These are phyloP conservation scores for Grapholita molesta DNA, from an alignment of 1,140 invertebrate genomes.

Conservation along the genomic window DNA sequence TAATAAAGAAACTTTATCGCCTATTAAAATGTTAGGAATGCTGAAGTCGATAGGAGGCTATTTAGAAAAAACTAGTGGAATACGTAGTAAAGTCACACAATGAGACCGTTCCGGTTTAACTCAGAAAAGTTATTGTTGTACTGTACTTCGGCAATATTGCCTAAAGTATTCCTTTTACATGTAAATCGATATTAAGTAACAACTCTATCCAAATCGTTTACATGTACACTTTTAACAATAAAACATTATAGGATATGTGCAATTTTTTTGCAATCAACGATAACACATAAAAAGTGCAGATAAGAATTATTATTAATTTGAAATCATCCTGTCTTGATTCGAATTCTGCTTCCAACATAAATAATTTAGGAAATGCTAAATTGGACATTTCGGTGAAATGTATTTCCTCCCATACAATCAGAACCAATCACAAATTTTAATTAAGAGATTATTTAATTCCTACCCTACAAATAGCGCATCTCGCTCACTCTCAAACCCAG, in stretches of 20 bases:
- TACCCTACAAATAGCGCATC: background rate
- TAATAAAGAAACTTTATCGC: constrained; percentile 42
- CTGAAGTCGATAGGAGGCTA: background rate
- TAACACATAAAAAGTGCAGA: no score
- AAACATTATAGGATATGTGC: no score
- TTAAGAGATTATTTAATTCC: background rate
- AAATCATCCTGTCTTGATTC: no score
- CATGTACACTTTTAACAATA: no score
- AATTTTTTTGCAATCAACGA: no score
- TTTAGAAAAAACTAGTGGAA: constrained; percentile 12
- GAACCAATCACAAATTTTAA: background rate
- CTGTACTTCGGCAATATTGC: no score
- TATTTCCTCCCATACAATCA: background rate
- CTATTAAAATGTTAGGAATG: constrained; percentile 25
- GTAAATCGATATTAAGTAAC: no score
- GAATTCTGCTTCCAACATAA: no score
- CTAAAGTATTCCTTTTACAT: no score
- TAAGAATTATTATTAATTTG: no score
- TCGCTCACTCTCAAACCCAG: background rate
- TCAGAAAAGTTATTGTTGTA: background rate
- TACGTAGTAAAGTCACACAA: background rate
- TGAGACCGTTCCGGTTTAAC: background rate
- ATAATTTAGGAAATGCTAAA: no score
- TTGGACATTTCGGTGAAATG: background rate
- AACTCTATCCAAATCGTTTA: no score